These are phyloP conservation scores for Patella pellucida DNA, from an alignment of 2,888 invertebrate species.

Conservation along the genomic window DNA sequence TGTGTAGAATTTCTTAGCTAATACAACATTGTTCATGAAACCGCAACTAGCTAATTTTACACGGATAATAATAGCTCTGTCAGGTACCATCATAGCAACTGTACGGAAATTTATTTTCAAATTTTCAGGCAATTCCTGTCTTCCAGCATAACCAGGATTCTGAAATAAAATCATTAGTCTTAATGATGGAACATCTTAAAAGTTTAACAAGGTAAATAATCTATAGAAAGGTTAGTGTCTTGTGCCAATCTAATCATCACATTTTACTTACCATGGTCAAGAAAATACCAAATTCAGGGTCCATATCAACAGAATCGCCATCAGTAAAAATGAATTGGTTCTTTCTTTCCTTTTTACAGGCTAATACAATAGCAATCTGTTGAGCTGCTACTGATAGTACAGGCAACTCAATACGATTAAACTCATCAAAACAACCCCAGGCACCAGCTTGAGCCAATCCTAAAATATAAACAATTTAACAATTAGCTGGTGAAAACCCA, in stretches of 20 bases:
- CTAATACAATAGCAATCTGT: slow-evolving; percentile 91
- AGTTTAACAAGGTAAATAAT: not conserved
- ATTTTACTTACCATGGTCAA: slow-evolving; percentile 87
- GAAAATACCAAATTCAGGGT: slow-evolving; percentile 96
- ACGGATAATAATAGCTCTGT: slow-evolving; percentile 95
- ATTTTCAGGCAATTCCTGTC: slow-evolving; percentile 96
- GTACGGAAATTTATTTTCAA: slow-evolving; percentile 97
- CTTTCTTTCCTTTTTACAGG: slow-evolving; percentile 94
- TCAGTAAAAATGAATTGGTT: slow-evolving; percentile 93
- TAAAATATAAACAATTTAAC: slow-evolving; percentile 48
- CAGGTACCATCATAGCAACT: slow-evolving; percentile 99
- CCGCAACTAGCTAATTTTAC: slow-evolving; percentile 97
- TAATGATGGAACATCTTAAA: not conserved
- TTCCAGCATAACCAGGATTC: slow-evolving; percentile 98
- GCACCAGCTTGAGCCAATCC: slow-evolving; percentile 94
- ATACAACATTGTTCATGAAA: slow-evolving; percentile 93
- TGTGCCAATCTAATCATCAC: not conserved
- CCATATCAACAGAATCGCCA: slow-evolving; percentile 92
- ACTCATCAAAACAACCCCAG: slow-evolving; percentile 99
- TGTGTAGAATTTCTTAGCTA: slow-evolving; percentile 96
- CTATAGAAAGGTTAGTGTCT: not conserved
- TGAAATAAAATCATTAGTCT: slow-evolving; percentile 68
- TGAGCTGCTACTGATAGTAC: slow-evolving; percentile 96
- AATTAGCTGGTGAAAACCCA: too few species aligned
- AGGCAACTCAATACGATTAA: slow-evolving; percentile 92